Percentiles rank a stretch among this genome's conserved stretches.
phyloP scores from a whole-genome alignment of 2,797 vertebrate genomes.

The Petrocephalus sullivani region DNA sequence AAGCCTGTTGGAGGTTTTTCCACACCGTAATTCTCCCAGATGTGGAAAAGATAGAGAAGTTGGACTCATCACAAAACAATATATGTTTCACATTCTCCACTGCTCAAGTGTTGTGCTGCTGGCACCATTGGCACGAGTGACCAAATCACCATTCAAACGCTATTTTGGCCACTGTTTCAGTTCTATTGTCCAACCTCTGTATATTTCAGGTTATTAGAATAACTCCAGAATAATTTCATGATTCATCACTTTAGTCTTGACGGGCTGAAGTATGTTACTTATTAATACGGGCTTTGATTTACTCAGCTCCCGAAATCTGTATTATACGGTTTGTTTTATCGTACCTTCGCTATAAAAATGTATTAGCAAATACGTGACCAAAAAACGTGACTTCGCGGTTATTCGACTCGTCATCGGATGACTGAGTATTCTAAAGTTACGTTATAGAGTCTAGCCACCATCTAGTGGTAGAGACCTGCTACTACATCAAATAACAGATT shows the following conservation, averaged over 20 bases:
- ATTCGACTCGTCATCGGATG: background rate
- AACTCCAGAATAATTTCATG: background rate
- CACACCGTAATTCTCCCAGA: background rate
- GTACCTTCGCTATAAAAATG: background rate
- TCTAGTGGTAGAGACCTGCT: slow-evolving; percentile 9
- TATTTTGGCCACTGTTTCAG: background rate
- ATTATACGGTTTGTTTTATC: background rate
- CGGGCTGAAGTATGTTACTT: background rate
- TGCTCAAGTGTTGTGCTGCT: background rate
- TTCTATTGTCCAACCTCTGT: background rate
- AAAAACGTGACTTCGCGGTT: background rate
- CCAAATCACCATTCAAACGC: background rate
- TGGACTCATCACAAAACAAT: background rate
- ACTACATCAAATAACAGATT: background rate
- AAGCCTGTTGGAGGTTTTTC: background rate
- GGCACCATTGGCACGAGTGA: background rate
- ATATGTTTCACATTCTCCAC: background rate
- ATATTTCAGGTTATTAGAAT: background rate
- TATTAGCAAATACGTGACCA: background rate
- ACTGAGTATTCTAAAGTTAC: background rate
- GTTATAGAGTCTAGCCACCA: slow-evolving; percentile 9
- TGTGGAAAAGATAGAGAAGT: background rate
- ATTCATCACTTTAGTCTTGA: background rate
- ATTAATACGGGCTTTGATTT: background rate
- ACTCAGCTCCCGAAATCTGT: background rate